Percentiles rank a stretch among this genome's conserved stretches.
Evolutionary conservation across 2,888 invertebrate species (phyloP).

Genomic region (Agrilus biguttatus): DNA sequence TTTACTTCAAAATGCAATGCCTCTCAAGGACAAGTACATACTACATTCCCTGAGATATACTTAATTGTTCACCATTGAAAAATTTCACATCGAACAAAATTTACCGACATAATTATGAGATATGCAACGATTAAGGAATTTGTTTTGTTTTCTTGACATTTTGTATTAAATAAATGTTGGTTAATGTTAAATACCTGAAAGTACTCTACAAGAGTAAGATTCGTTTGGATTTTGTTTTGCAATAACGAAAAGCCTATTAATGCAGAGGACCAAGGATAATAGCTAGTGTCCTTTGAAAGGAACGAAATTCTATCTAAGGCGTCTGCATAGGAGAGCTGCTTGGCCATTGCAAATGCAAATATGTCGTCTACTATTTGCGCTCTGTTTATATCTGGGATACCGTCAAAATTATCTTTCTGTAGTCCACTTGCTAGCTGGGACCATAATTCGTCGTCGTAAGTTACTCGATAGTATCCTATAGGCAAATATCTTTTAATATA

Average conservation of each 20-base stretch:
- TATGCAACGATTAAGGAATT: too few species aligned
- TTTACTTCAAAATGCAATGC: too few species aligned
- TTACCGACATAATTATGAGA: too few species aligned
- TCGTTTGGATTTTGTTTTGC: slow-evolving; percentile 17
- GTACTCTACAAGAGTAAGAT: slow-evolving; percentile 18
- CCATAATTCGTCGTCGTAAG: slow-evolving; percentile 48
- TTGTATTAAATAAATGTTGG: too few species aligned
- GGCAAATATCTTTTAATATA: slow-evolving; percentile 10
- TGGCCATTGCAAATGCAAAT: slow-evolving; percentile 57
- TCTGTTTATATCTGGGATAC: slow-evolving; percentile 50
- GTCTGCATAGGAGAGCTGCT: slow-evolving; percentile 41
- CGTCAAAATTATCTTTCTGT: slow-evolving; percentile 27
- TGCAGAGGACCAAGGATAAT: slow-evolving; percentile 68
- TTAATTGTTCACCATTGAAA: too few species aligned
- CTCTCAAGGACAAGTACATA: too few species aligned
- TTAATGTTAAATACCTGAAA: background rate
- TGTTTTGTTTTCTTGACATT: too few species aligned
- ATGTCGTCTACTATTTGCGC: slow-evolving; percentile 72
- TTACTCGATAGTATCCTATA: slow-evolving; percentile 52
- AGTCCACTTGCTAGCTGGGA: slow-evolving; percentile 32
- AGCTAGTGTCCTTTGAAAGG: slow-evolving; percentile 49
- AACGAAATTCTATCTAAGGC: slow-evolving; percentile 55
- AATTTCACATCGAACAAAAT: too few species aligned
- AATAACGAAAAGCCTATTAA: slow-evolving; percentile 32
- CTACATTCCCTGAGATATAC: too few species aligned